These are phyloP conservation scores for Drosophila miranda DNA, from an alignment of 1,140 invertebrate species.

Conservation along the genomic window DNA sequence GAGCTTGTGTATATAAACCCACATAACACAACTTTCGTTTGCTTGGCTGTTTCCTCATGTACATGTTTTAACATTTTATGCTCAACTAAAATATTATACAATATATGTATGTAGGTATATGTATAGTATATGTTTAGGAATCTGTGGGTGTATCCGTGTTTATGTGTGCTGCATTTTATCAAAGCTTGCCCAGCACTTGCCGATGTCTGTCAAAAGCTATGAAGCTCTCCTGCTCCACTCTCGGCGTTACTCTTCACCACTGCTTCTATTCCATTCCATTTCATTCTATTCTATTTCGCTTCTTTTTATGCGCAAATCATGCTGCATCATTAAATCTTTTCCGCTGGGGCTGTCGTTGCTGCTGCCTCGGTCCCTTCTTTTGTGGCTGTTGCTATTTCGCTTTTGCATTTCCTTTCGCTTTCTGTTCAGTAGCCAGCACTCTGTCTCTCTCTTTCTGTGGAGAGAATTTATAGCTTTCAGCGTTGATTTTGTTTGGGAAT, in stretches of 20 bases:
- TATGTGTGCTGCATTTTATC: conserved; percentile 64
- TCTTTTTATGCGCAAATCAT: conserved; percentile 79
- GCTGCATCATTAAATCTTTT: conserved; percentile 79
- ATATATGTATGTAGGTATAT: conserved; percentile 7
- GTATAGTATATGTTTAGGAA: conserved; percentile 14
- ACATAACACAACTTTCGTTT: conserved; percentile 50
- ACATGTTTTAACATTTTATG: conserved; percentile 60
- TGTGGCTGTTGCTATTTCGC: conserved; percentile 36
- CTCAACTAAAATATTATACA: conserved; percentile 44
- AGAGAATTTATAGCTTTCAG: conserved; percentile 73
- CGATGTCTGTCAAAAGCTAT: conserved; percentile 59
- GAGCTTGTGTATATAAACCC: not conserved
- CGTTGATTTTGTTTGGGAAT: conserved; percentile 69
- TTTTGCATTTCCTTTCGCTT: conserved; percentile 74
- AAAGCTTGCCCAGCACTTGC: conserved; percentile 59
- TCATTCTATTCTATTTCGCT: conserved; percentile 48
- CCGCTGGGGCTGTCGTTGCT: conserved; percentile 41
- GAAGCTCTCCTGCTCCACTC: conserved; percentile 16
- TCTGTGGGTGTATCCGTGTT: conserved; percentile 4
- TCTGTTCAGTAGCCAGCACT: conserved; percentile 48
- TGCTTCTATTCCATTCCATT: conserved; percentile 34
- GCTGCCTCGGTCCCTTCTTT: conserved; percentile 16
- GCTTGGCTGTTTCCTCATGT: conserved; percentile 9
- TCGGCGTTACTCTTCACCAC: not conserved
- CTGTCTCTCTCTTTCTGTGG: conserved; percentile 62